Evolutionary conservation across 2,888 invertebrate species (phyloP).

Genomic region (Cabera pusaria): DNA sequence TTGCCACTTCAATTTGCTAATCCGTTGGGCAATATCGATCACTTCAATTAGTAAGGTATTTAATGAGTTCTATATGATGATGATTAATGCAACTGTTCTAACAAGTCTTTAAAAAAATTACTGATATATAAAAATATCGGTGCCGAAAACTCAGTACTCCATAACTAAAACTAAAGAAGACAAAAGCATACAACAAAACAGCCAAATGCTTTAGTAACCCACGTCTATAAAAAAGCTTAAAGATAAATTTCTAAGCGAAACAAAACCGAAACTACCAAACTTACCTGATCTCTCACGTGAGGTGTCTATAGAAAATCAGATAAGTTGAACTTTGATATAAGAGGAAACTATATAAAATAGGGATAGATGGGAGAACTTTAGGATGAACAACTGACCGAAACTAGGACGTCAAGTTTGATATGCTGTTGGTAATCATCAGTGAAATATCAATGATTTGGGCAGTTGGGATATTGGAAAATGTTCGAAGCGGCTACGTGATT

Average conservation of each 20-base stretch:
- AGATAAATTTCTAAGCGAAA: conserved; percentile 7
- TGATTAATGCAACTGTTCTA: no score
- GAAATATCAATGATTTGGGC: conserved; percentile 5
- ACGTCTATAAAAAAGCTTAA: no score
- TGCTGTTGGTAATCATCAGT: conserved; percentile 7
- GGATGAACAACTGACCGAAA: conserved; percentile 17
- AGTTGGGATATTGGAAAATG: conserved; percentile 8
- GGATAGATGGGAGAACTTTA: conserved; percentile 10
- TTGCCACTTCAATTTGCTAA: no score
- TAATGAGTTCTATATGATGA: no score
- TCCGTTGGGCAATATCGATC: no score
- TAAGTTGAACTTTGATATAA: conserved; percentile 18
- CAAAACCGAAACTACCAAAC: conserved; percentile 6
- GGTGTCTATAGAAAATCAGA: conserved; percentile 18
- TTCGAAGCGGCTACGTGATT: conserved; percentile 1
- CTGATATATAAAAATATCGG: no score
- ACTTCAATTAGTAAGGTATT: no score
- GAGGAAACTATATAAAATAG: conserved; percentile 12
- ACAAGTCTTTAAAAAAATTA: no score
- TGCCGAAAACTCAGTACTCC: no score
- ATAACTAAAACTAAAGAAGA: no score
- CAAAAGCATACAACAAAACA: no score
- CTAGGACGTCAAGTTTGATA: conserved; percentile 13
- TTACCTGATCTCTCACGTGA: conserved; percentile 16
- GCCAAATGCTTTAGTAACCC: no score